These are phyloP conservation scores for Lycocerus yunnanus DNA, from an alignment of 2,888 invertebrate species.

Conservation along the genomic window DNA sequence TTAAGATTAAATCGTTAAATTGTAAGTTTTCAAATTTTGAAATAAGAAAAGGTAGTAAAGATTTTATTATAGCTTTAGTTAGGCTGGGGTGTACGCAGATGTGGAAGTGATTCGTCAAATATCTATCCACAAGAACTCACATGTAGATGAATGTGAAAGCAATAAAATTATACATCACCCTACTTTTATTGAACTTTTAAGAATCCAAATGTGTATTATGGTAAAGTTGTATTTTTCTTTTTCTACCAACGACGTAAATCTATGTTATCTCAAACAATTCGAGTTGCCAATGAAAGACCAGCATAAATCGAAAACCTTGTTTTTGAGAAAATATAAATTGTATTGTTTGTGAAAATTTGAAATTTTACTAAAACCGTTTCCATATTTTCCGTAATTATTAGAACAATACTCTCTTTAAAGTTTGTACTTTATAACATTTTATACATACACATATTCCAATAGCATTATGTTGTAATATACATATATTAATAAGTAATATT, in stretches of 20 bases:
- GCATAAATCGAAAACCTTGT: too few species aligned
- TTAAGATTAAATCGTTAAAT: neutral
- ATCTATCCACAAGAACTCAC: constrained; percentile 8
- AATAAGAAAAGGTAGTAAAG: neutral
- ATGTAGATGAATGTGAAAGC: constrained; percentile 19
- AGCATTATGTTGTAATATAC: too few species aligned
- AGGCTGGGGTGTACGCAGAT: constrained; percentile 16
- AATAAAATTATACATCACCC: constrained; percentile 28
- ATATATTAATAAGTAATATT: too few species aligned
- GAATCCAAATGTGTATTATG: constrained; percentile 11
- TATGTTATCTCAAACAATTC: constrained; percentile 22
- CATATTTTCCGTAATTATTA: too few species aligned
- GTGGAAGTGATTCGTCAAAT: constrained; percentile 17
- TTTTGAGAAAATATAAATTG: too few species aligned
- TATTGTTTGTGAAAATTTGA: too few species aligned
- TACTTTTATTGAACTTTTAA: constrained; percentile 13
- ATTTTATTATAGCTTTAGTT: constrained; percentile 2
- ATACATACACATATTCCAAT: too few species aligned
- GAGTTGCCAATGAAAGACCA: too few species aligned
- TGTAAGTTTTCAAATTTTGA: neutral
- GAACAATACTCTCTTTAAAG: too few species aligned
- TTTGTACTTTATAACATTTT: too few species aligned
- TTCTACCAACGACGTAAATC: constrained; percentile 1
- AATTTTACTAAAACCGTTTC: too few species aligned
- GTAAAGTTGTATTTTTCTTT: constrained; percentile 6